Percentiles rank a stretch among this genome's conserved stretches.
These are phyloP conservation scores for Ctenicera cuprea DNA, from an alignment of 2,888 invertebrate genomes.

Conservation along the genomic window DNA sequence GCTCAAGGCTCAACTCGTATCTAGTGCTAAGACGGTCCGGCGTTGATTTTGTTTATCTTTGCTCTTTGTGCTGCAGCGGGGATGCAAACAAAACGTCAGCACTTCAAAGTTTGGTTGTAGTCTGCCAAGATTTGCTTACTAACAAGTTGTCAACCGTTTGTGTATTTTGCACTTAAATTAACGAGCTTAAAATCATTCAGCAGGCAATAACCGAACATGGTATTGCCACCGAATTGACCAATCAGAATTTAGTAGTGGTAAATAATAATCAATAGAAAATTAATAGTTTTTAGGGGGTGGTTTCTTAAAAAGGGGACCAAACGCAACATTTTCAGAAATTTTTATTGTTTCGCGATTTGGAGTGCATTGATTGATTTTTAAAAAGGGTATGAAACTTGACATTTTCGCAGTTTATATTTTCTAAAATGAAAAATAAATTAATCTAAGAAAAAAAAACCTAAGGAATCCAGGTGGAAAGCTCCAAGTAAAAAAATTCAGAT, in stretches of 20 bases:
- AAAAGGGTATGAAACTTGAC: too few species aligned
- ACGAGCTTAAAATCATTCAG: conserved; percentile 33
- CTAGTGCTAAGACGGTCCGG: conserved; percentile 48
- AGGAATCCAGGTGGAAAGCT: too few species aligned
- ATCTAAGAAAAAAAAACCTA: too few species aligned
- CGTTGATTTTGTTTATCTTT: conserved; percentile 62
- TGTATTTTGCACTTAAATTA: conserved; percentile 38
- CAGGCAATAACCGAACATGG: conserved; percentile 31
- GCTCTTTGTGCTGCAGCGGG: conserved; percentile 50
- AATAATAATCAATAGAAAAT: too few species aligned
- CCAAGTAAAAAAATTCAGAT: too few species aligned
- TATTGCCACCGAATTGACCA: too few species aligned
- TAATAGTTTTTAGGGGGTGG: too few species aligned
- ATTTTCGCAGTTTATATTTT: too few species aligned
- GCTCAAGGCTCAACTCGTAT: conserved; percentile 10
- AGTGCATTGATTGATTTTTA: neutral
- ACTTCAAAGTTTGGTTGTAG: conserved; percentile 53
- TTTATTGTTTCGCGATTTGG: neutral
- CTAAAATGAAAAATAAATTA: too few species aligned
- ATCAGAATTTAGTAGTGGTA: too few species aligned
- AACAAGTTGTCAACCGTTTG: conserved; percentile 41
- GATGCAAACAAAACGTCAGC: conserved; percentile 54
- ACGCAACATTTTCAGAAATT: too few species aligned
- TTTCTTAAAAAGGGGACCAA: too few species aligned
- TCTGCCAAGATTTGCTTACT: conserved; percentile 46